Percentiles rank a stretch among this genome's conserved stretches.
These are phyloP conservation scores for Colaptes auratus DNA, from an alignment of 2,113 vertebrate genomes.

Conservation along the genomic window DNA sequence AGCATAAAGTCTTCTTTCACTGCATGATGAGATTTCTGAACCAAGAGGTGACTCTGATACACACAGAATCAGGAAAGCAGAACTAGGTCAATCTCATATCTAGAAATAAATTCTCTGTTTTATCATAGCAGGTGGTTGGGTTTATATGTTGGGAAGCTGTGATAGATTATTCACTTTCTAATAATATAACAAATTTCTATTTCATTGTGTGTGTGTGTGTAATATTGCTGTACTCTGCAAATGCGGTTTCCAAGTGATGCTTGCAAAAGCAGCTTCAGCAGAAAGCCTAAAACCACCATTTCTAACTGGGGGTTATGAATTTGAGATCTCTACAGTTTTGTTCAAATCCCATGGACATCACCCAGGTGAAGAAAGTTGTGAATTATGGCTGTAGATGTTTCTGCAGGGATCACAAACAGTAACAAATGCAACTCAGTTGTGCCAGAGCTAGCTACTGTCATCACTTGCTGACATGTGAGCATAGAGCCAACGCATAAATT, in stretches of 20 bases:
- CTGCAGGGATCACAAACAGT: background rate
- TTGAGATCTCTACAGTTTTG: background rate
- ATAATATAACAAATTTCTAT: background rate
- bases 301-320: background rate
- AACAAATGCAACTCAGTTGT: background rate
- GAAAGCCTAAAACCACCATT: background rate
- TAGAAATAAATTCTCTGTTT: background rate
- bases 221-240: background rate
- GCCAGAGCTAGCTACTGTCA: background rate
- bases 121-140: background rate
- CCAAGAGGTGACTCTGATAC: background rate
- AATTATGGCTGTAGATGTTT: background rate
- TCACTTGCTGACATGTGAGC: background rate
- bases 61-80: slow-evolving; percentile 37
- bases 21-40: background rate
- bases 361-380: background rate
- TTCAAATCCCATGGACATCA: background rate
- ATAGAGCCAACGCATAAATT: background rate
- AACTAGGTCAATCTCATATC: slow-evolving; percentile 52
- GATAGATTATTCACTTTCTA: background rate
- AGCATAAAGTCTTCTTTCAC: background rate
- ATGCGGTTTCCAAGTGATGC: background rate
- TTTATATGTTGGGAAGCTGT: background rate
- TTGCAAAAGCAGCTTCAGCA: background rate
- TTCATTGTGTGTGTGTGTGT: background rate